Evolutionary conservation across 2,113 vertebrate species (phyloP), one percentile per base, ranked within the genome.

Genomic region (Mus pahari): DNA sequence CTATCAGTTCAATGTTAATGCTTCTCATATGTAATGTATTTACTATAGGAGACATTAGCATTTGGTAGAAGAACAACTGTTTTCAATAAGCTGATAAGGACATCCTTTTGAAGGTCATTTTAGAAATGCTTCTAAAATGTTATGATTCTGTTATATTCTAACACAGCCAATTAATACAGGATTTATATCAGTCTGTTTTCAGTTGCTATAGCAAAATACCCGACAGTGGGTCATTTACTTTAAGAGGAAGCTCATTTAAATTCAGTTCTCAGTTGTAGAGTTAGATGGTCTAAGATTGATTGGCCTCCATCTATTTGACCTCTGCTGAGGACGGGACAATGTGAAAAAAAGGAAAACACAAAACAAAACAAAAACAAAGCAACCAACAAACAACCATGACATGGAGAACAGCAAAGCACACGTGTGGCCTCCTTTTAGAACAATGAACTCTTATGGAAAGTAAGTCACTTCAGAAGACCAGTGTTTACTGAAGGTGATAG

Each of bases 71-170:
- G 45, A 24, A 81, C 31, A 93, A 91, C 16, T 73, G 58, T 74
- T 86, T 92, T 81, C 64, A 95, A 50, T 60, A 89, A 77, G 66
- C 24, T 95, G 90, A 96, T 70, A 91, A 84, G 7, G 90, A 86
- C 12, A 0, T 6, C 88, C 77, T 28, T 60, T 79, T 6, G 28
- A 94, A 74, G 42, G 12, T 78, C 31, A 82, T 83, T 91, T 89
- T 58, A 78, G 82, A 93, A 36, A 94, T 48, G 89, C 68, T 82
- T 73, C 33, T 74, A 81, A 71, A 45, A 70, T 28, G n/a, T 8
- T 92, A 66, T 2, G 22, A 82, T 89, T 91, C 81, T 89, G 14
- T 92, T 77, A 79, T 45, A 92, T 75, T 82, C 60, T 81, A 42
- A 81, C 79, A 66, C 0, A 89, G 58, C 45, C 86, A 91, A 86